Evolutionary conservation across 92 coral and sea anemone genomes (phyloP), one percentile per base, ranked within the genome.

Genomic region (Porites cylindrica): DNA sequence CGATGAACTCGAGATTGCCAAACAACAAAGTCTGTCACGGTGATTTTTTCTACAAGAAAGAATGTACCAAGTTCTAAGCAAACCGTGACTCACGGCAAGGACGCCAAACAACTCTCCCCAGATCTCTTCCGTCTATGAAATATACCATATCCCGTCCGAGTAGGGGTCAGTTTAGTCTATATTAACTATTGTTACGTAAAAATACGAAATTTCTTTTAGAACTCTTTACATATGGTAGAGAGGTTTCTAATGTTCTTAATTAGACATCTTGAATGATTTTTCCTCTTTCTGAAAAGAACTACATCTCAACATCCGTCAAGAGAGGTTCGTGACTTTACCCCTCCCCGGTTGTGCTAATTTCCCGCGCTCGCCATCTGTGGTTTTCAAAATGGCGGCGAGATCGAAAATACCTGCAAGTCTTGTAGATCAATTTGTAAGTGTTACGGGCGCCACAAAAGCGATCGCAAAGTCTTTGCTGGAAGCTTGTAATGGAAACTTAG

Each of bases 401-500:
- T 77, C 92, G 94, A 82, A 82, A 70, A 71, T 70, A 43, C 62
- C 88, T n/a, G 86, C 98, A 54, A 70, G 87, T 61, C 90, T 97
- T 58, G 93, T 97, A 51, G 94, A 84, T 29, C 93, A 95, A 83
- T 97, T 97, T 85, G 90, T 95, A 51, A 97, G 79, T 71, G 96
- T 97, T 71, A 97, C 99, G 1, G 99, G 99, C 24, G 95, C 98
- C 43, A 63, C 96, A 3, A 88, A 87, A 70, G 81, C 76, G 66
- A 92, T 92, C 71, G 99, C 99, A 13, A 87, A 84, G 77, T 93
- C 97, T 14, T 83, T 93, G 76, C 85, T 97, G 61, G 94, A 93
- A 68, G 99, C 98, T 75, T 90, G 97, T 73, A 95, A 95, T 89
- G 99, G 99, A 26, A 97, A 97, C 88, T 91, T 97, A 73, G 98